Evolutionary conservation across 2,888 invertebrate species (phyloP).

Genomic region (Apantesis nais): DNA sequence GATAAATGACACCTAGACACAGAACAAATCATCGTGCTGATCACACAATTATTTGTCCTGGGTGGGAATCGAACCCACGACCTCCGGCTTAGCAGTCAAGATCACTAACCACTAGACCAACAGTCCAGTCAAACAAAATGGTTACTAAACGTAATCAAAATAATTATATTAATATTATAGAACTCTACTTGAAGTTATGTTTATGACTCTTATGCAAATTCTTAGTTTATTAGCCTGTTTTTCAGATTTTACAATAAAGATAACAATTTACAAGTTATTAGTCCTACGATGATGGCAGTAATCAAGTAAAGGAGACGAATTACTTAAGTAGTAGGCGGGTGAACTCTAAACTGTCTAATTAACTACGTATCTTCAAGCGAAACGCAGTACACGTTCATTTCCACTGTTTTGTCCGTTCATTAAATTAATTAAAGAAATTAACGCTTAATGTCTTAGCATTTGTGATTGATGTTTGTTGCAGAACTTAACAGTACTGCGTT

Average conservation of each 20-base stretch:
- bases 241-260: constrained; percentile 14
- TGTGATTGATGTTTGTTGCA: constrained; percentile 28
- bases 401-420: constrained; percentile 49
- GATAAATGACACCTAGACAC: too few species aligned
- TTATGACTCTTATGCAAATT: constrained; percentile 9
- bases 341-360: constrained; percentile 44
- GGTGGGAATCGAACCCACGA: too few species aligned
- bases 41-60: too few species aligned
- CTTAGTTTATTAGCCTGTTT: background rate
- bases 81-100: too few species aligned
- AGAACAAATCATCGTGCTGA: too few species aligned
- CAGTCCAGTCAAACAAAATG: too few species aligned
- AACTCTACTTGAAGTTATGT: background rate
- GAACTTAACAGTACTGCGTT: constrained; percentile 27
- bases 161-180: background rate
- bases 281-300: constrained; percentile 30
- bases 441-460: constrained; percentile 41
- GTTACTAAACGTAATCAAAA: background rate
- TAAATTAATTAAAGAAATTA: constrained; percentile 52
- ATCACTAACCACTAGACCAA: too few species aligned
- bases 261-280: constrained; percentile 13
- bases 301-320: constrained; percentile 39
- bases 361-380: constrained; percentile 49
- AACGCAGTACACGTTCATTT: constrained; percentile 41
- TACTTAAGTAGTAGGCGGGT: constrained; percentile 32